These are phyloP conservation scores for Larimichthys crocea DNA, from an alignment of 2,113 vertebrate species.

Conservation along the genomic window DNA sequence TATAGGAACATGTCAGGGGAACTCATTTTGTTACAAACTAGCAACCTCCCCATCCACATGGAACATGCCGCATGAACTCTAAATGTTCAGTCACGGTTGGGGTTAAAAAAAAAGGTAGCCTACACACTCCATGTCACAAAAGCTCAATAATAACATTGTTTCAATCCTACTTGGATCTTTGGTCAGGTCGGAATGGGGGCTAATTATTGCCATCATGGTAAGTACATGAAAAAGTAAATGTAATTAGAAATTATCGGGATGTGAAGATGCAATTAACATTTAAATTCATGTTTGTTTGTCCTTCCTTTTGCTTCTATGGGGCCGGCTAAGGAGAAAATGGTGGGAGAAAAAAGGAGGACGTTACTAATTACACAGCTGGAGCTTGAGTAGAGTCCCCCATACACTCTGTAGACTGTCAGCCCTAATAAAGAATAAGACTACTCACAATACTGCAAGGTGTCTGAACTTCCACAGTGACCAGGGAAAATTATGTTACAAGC, in stretches of 20 bases:
- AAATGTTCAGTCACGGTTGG: neutral
- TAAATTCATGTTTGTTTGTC: slow-evolving; percentile 49
- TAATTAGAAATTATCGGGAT: slow-evolving; percentile 66
- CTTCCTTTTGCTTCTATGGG: slow-evolving; percentile 20
- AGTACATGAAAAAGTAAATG: slow-evolving; percentile 48
- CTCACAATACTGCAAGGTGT: slow-evolving; percentile 42
- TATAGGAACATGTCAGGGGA: neutral
- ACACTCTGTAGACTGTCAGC: slow-evolving; percentile 22
- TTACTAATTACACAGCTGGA: slow-evolving; percentile 68
- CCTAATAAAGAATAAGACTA: slow-evolving; percentile 71
- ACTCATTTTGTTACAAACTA: slow-evolving; percentile 10
- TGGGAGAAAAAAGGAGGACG: slow-evolving; percentile 16
- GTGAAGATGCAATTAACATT: slow-evolving; percentile 72
- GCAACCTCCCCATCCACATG: neutral
- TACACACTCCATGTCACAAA: no score
- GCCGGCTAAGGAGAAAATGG: slow-evolving; percentile 14
- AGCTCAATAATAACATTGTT: no score
- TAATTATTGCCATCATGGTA: slow-evolving; percentile 58
- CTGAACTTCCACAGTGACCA: slow-evolving; percentile 35
- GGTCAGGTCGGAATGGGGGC: neutral
- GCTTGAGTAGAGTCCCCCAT: slow-evolving; percentile 47
- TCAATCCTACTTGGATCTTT: no score
- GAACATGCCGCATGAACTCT: slow-evolving; percentile 1
- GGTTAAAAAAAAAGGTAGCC: no score
- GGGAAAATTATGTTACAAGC: slow-evolving; percentile 18